Conservation (phyloP, 2,113 vertebrate genomes). For the Gopherus evgoodei region DNA sequence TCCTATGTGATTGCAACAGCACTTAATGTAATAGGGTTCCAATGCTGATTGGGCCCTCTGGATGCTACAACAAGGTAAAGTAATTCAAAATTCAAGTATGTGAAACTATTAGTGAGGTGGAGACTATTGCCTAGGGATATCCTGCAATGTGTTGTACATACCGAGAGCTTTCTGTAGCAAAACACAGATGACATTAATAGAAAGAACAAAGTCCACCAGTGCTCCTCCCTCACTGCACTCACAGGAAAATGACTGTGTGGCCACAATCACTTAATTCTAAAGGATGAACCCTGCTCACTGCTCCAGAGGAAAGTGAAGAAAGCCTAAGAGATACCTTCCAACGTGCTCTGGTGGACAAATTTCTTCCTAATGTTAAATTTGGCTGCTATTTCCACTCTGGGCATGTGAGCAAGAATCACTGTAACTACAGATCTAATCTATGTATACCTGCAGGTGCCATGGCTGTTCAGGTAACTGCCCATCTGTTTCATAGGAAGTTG, state of each 20-base stretch:
- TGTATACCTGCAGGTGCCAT: not conserved
- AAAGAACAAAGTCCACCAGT: not conserved
- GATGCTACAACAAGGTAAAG: not conserved
- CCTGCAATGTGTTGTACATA: accelerated
- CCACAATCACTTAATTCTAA: not conserved
- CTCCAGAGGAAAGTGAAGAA: not conserved
- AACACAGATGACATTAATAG: not conserved
- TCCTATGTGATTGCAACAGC: not conserved
- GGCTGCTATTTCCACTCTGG: not conserved
- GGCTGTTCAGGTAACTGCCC: not conserved
- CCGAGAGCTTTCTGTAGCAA: not conserved
- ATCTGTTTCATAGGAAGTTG: not conserved
- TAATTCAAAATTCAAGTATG: not conserved
- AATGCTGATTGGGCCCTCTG: not conserved
- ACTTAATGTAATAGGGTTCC: not conserved
- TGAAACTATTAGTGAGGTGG: not conserved
- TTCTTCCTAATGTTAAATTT: not conserved
- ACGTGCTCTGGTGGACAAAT: not conserved
- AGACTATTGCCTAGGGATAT: not conserved
- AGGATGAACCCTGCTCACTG: not conserved
- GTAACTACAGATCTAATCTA: not conserved
- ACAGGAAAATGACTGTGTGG: not conserved
- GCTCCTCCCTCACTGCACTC: not conserved
- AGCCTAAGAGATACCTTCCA: not conserved
- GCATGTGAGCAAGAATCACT: not conserved